Conservation (phyloP, 2,888 invertebrate genomes). For the Xestia sexstrigata region DNA sequence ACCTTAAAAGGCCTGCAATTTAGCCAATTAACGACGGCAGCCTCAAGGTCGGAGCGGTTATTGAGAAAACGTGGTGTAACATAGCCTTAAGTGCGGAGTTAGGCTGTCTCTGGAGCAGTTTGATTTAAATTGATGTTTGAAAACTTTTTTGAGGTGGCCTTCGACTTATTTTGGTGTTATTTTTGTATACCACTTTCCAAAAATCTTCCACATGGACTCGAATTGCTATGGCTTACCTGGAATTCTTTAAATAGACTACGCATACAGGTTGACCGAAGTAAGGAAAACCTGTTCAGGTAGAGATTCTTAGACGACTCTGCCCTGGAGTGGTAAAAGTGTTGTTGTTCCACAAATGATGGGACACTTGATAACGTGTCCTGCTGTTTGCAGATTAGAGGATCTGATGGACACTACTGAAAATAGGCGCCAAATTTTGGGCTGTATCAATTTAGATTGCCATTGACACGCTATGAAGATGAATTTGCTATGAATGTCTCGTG, state of each 20-base stretch:
- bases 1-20: constrained; percentile 86
- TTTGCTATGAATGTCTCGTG: background rate
- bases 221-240: background rate
- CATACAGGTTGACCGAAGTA: background rate
- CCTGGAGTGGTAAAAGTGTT: background rate
- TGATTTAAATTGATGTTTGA: constrained; percentile 2
- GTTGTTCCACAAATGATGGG: background rate
- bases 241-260: background rate
- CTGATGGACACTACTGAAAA: background rate
- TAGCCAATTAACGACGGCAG: constrained; percentile 84
- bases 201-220: background rate
- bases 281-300: too few relatives aligned
- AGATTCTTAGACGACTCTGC: background rate
- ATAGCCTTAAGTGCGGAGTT: constrained; percentile 60
- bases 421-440: background rate
- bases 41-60: constrained; percentile 81
- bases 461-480: background rate
- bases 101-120: constrained; percentile 36
- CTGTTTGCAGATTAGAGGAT: too few relatives aligned
- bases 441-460: background rate
- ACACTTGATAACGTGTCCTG: too few relatives aligned
- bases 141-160: background rate
- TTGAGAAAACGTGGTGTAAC: constrained; percentile 79
- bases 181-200: background rate
- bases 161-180: background rate